Percentiles rank a stretch among this genome's conserved stretches.
phyloP scores from a whole-genome alignment of 1,140 invertebrate species.

The Drosophila kurseongensis region DNA sequence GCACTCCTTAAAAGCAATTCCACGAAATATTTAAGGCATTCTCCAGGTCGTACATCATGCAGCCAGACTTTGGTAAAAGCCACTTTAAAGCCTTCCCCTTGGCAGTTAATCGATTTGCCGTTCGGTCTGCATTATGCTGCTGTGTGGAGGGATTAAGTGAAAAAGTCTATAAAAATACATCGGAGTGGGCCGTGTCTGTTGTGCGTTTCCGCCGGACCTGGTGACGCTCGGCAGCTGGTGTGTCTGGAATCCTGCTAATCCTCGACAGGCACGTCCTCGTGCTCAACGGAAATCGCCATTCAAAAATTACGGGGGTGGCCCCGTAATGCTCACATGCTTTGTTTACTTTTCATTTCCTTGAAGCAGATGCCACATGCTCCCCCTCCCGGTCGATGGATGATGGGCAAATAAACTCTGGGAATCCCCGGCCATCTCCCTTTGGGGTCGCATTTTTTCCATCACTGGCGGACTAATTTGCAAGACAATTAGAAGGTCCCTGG shows the following conservation, averaged over 20 bases:
- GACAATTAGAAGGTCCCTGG: slow-evolving; percentile 80
- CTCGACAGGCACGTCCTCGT: slow-evolving; percentile 69
- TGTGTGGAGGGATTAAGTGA: slow-evolving; percentile 42
- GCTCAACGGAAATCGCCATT: slow-evolving; percentile 56
- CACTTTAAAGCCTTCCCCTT: slow-evolving; percentile 48
- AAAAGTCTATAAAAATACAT: slow-evolving; percentile 56
- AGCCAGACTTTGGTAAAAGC: slow-evolving; percentile 15
- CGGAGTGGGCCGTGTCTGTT: slow-evolving; percentile 28
- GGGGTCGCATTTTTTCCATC: slow-evolving; percentile 51
- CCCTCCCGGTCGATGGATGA: slow-evolving; percentile 24
- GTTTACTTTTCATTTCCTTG: slow-evolving; percentile 81
- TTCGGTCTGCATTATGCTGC: slow-evolving; percentile 6
- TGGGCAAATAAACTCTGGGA: slow-evolving; percentile 60
- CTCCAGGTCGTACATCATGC: slow-evolving; percentile 15
- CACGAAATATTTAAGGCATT: slow-evolving; percentile 21
- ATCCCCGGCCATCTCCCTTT: slow-evolving; percentile 22
- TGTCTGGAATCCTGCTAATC: slow-evolving; percentile 60
- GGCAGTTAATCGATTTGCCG: slow-evolving; percentile 48
- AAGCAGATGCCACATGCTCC: slow-evolving; percentile 66
- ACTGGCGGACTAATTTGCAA: slow-evolving; percentile 75
- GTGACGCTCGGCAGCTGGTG: slow-evolving; percentile 64
- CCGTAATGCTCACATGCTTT: slow-evolving; percentile 36
- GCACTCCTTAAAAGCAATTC: slow-evolving; percentile 1
- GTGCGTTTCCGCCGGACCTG: slow-evolving; percentile 56
- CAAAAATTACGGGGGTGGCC: slow-evolving; percentile 51